Evolutionary conservation across 2,113 vertebrate species (phyloP).

Genomic region (Dromaius novaehollandiae): DNA sequence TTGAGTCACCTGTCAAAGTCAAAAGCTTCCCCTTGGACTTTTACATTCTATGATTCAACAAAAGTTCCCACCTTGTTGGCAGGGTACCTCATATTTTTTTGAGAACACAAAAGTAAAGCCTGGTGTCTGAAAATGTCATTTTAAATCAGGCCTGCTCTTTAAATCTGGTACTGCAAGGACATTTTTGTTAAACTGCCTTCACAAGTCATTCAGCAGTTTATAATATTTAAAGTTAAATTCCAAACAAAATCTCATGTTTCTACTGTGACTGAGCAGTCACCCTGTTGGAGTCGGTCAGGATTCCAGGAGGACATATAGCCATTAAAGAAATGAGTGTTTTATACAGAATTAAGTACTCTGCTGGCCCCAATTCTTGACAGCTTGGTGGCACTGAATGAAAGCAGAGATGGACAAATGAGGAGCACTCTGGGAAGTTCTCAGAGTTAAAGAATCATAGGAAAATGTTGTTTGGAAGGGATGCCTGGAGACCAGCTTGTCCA

Average conservation of each 20-base stretch:
- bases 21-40: not conserved
- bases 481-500: not conserved
- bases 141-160: not conserved
- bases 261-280: accelerated
- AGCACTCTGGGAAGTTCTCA: not conserved
- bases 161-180: not conserved
- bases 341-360: not conserved
- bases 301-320: not conserved
- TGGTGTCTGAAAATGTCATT: not conserved
- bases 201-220: not conserved
- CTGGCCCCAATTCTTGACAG: not conserved
- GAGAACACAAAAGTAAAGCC: not conserved
- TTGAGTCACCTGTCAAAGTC: not conserved
- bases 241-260: not conserved
- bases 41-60: not conserved
- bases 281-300: not conserved
- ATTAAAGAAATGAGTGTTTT: not conserved
- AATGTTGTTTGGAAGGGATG: not conserved
- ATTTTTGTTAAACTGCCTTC: not conserved
- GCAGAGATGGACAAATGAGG: not conserved
- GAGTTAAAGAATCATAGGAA: not conserved
- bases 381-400: not conserved
- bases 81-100: not conserved
- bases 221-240: not conserved
- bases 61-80: not conserved